Conservation (phyloP, 2,888 invertebrate species). For the Gisinianus flammeolus region DNA sequence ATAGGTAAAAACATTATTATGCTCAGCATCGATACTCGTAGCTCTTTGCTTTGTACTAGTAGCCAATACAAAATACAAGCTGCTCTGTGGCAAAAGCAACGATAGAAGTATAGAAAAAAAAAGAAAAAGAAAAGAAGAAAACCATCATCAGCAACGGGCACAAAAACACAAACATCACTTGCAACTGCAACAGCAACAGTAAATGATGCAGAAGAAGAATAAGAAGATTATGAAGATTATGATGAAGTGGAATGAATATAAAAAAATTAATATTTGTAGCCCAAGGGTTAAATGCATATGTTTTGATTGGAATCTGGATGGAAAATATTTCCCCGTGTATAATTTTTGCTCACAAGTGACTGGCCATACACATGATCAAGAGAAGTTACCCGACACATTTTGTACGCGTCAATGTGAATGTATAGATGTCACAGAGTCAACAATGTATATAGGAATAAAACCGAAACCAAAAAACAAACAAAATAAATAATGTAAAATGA, state of each 20-base stretch:
- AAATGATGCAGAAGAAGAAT: not conserved
- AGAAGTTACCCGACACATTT: too few species aligned
- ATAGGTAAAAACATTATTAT: not conserved
- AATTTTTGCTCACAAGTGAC: not conserved
- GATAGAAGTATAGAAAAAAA: not conserved
- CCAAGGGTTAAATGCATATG: constrained; percentile 25
- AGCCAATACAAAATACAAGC: not conserved
- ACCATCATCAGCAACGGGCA: not conserved
- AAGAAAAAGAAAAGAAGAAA: not conserved
- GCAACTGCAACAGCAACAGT: not conserved
- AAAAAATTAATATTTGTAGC: constrained; percentile 20
- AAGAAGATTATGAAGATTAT: not conserved
- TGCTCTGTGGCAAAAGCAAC: not conserved
- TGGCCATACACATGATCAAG: not conserved
- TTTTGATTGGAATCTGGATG: constrained; percentile 9
- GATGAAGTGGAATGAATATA: not conserved
- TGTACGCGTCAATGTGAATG: too few species aligned
- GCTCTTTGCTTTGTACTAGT: too few species aligned
- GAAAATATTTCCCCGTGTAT: not conserved
- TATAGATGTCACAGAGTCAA: too few species aligned
- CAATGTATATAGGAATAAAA: not conserved
- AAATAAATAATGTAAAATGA: not conserved
- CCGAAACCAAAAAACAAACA: not conserved
- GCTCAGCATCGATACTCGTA: constrained; percentile 2
- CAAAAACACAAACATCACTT: not conserved